Conservation (phyloP, 1,140 invertebrate genomes). For the Anagrus nilaparvatae region DNA sequence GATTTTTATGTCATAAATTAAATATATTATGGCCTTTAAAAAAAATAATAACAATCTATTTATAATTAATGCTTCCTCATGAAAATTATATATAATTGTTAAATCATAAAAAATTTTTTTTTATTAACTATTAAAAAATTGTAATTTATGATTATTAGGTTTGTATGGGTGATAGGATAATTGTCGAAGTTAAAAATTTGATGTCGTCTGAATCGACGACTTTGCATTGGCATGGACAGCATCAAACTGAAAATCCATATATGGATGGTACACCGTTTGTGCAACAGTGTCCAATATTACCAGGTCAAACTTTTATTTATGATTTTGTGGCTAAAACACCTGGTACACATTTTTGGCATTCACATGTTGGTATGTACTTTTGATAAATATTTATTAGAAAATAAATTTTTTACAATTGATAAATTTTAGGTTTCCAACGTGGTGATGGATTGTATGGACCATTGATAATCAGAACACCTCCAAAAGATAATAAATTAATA, state of each 20-base stretch:
- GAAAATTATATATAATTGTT: too few relatives aligned
- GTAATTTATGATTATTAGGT: too few relatives aligned
- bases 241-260: conserved; percentile 37
- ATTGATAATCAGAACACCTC: conserved; percentile 55
- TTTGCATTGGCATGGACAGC: conserved; percentile 43
- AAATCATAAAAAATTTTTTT: too few relatives aligned
- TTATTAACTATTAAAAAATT: too few relatives aligned
- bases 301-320: conserved; percentile 46
- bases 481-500: conserved; percentile 46
- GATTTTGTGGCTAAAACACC: conserved; percentile 35
- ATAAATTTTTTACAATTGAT: too few relatives aligned
- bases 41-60: too few relatives aligned
- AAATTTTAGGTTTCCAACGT: conserved; percentile 63
- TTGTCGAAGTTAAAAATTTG: conserved; percentile 38
- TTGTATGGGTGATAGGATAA: conserved; percentile 39
- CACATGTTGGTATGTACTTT: conserved; percentile 50
- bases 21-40: too few relatives aligned
- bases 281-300: conserved; percentile 50
- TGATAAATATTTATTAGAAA: too few relatives aligned
- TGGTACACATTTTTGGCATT: conserved; percentile 61
- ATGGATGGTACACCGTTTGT: conserved; percentile 47
- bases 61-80: too few relatives aligned
- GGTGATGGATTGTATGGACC: conserved; percentile 71
- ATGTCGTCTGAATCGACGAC: conserved; percentile 36
- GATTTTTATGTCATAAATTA: too few relatives aligned